Conservation (phyloP, 2,797 vertebrate species). For the Carcharodon carcharias region DNA sequence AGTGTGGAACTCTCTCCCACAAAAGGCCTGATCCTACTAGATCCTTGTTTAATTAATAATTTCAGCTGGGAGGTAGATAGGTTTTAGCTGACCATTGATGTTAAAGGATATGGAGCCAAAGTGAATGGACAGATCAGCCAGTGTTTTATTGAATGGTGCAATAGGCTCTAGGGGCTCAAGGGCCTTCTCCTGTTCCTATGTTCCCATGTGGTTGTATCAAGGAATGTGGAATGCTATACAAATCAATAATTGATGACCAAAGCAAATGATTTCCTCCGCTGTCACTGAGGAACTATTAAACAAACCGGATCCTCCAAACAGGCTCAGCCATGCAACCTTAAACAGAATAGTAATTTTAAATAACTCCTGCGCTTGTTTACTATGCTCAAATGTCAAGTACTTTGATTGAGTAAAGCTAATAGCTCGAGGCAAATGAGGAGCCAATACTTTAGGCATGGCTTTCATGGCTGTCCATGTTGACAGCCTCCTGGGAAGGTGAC, state of each 20-base stretch:
- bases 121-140: background rate
- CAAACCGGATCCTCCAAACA: background rate
- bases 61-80: background rate
- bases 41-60: background rate
- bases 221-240: background rate
- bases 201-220: background rate
- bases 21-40: background rate
- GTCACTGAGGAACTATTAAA: background rate
- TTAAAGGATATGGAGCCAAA: background rate
- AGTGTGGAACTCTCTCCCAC: background rate
- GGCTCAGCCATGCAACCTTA: background rate
- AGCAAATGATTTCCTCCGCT: background rate
- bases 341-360: background rate
- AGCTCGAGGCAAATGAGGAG: background rate
- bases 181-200: background rate
- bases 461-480: background rate
- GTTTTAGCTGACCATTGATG: background rate
- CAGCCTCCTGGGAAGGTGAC: background rate
- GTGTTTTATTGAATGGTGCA: background rate
- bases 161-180: background rate
- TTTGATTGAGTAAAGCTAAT: background rate
- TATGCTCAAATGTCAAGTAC: background rate
- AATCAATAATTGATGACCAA: background rate
- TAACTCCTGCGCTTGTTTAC: background rate
- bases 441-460: background rate